Conservation (phyloP, 2,113 vertebrate genomes). For the Strix aluco region DNA sequence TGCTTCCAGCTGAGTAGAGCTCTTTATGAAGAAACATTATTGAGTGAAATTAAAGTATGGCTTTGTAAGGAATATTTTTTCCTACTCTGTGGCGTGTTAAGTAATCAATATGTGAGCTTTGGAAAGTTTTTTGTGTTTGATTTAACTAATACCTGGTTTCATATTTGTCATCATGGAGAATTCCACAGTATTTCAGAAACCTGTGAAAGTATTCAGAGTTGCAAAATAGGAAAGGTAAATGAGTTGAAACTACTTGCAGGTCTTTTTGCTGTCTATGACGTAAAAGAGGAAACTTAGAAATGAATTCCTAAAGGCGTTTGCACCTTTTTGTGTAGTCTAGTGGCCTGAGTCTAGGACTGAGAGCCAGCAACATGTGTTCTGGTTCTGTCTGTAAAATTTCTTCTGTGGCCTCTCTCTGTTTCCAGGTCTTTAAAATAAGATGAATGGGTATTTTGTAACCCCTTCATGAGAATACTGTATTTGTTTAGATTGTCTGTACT, state of each 20-base stretch:
- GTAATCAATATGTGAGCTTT: background rate
- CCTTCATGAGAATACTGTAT: background rate
- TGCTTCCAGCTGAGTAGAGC: slow-evolving; percentile 35
- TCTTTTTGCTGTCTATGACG: slow-evolving; percentile 20
- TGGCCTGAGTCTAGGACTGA: background rate
- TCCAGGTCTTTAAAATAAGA: background rate
- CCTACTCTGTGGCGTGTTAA: background rate
- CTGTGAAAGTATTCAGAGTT: background rate
- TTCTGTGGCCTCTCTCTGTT: background rate
- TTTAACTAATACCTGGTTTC: slow-evolving; percentile 19
- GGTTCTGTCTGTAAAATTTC: background rate
- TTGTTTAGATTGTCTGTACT: background rate
- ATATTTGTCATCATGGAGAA: slow-evolving; percentile 10
- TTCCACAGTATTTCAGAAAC: slow-evolving; percentile 21
- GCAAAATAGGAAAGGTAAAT: slow-evolving; percentile 24
- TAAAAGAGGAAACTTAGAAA: background rate
- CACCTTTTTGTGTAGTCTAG: background rate
- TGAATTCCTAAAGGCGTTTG: background rate
- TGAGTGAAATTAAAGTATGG: slow-evolving; percentile 7
- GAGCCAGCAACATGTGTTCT: background rate
- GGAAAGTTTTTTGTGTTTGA: slow-evolving; percentile 28
- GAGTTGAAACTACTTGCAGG: background rate
- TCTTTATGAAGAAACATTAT: slow-evolving; percentile 1
- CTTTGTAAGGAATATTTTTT: slow-evolving; percentile 31
- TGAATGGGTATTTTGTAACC: background rate